Conservation (phyloP, 2,113 vertebrate genomes). For the Genyomyrus donnyi region DNA sequence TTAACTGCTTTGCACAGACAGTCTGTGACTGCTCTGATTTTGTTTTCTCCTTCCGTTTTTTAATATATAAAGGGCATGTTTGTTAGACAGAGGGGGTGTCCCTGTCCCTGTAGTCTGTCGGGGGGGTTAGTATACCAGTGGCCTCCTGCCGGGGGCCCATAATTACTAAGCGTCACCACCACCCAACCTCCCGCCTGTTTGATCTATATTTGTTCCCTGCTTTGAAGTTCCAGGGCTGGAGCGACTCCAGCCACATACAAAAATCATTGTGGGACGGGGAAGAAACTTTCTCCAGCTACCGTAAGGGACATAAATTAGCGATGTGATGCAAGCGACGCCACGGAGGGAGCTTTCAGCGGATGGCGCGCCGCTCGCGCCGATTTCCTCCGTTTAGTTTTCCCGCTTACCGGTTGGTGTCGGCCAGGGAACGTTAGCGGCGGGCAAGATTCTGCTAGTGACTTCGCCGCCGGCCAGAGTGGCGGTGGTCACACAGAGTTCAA, state of each 20-base stretch:
- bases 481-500: neutral
- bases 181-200: conserved; percentile 20
- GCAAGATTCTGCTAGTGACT: neutral
- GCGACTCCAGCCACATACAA: conserved; percentile 36
- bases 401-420: conserved; percentile 3
- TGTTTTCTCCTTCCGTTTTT: neutral
- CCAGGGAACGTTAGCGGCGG: neutral
- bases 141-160: conserved; percentile 23
- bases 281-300: conserved; percentile 21
- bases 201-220: conserved; percentile 27
- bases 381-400: neutral
- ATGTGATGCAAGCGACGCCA: conserved; percentile 32
- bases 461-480: neutral
- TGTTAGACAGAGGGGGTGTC: conserved; percentile 26
- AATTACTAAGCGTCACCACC: conserved; percentile 31
- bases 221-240: conserved; percentile 38
- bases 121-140: neutral
- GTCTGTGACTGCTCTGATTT: neutral
- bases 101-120: conserved; percentile 4
- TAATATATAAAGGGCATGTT: conserved; percentile 18
- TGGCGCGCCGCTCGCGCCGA: neutral
- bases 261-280: conserved; percentile 34
- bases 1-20: neutral
- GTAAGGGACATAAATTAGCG: conserved; percentile 40
- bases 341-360: conserved; percentile 26